Evolutionary conservation across 1,140 invertebrate genomes (phyloP).

Genomic region (Lepidurus couesii): DNA sequence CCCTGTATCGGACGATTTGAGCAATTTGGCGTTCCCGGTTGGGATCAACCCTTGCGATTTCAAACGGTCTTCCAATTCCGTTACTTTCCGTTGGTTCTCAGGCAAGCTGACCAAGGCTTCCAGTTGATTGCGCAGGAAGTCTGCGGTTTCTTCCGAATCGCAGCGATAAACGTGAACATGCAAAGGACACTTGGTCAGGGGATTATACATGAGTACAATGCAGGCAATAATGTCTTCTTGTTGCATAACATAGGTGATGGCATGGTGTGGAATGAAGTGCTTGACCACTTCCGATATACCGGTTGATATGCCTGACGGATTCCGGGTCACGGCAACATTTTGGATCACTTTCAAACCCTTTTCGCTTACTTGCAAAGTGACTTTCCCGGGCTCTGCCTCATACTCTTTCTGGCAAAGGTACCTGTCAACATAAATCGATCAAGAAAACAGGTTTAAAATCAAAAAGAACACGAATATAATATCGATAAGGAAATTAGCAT

Average conservation of each 20-base stretch:
- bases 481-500: conserved; percentile 54
- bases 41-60: conserved; percentile 46
- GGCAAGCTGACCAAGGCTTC: conserved; percentile 72
- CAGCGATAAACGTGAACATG: conserved; percentile 92
- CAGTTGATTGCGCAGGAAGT: conserved; percentile 72
- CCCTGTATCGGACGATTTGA: conserved; percentile 27
- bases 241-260: conserved; percentile 78
- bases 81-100: conserved; percentile 79
- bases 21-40: conserved; percentile 34
- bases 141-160: conserved; percentile 86
- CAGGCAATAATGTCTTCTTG: conserved; percentile 86
- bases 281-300: conserved; percentile 60
- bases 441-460: too few species aligned
- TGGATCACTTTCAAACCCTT: conserved; percentile 93
- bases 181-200: conserved; percentile 75
- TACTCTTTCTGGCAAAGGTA: conserved; percentile 75
- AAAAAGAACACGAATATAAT: too few species aligned
- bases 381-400: conserved; percentile 84
- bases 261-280: conserved; percentile 90
- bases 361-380: conserved; percentile 77
- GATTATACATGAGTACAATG: conserved; percentile 82
- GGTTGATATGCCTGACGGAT: not conserved
- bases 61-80: conserved; percentile 63
- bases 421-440: conserved; percentile 40
- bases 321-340: conserved; percentile 47